Conservation (phyloP, 2,113 vertebrate genomes). For the Oostethus manadensis region DNA sequence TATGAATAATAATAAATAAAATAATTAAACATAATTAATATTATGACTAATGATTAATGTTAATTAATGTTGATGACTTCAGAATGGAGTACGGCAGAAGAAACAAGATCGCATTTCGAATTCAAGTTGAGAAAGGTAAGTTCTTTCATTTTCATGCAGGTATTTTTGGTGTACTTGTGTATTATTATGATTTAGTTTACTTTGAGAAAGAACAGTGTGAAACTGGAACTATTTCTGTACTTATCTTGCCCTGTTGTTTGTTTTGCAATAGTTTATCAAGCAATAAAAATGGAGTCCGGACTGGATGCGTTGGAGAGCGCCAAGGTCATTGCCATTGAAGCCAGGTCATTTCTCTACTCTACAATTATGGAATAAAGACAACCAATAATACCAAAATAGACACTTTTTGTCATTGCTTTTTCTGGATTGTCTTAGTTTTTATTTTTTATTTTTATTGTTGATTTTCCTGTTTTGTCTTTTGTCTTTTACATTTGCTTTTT, state of each 20-base stretch:
- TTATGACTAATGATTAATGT: no score
- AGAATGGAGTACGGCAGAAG: conserved; percentile 89
- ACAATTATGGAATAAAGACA: no score
- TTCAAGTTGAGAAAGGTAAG: conserved; percentile 90
- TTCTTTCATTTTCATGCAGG: background rate
- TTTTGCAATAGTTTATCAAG: conserved; percentile 77
- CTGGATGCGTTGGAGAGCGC: conserved; percentile 76
- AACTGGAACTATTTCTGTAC: background rate
- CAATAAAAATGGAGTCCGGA: conserved; percentile 75
- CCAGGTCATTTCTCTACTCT: conserved; percentile 67
- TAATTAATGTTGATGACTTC: conserved; percentile 14
- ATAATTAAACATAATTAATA: no score
- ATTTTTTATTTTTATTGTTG: no score
- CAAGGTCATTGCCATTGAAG: conserved; percentile 63
- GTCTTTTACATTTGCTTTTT: no score
- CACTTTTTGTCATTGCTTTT: no score
- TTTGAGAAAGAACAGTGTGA: background rate
- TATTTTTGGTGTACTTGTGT: background rate
- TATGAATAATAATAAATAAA: no score
- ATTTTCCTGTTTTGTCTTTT: no score
- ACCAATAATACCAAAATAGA: no score
- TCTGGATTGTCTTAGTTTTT: no score
- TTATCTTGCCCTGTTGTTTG: background rate
- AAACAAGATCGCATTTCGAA: conserved; percentile 90
- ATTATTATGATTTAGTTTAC: background rate